Evolutionary conservation across 2,113 vertebrate species (phyloP).

Genomic region (Fregata magnificens): DNA sequence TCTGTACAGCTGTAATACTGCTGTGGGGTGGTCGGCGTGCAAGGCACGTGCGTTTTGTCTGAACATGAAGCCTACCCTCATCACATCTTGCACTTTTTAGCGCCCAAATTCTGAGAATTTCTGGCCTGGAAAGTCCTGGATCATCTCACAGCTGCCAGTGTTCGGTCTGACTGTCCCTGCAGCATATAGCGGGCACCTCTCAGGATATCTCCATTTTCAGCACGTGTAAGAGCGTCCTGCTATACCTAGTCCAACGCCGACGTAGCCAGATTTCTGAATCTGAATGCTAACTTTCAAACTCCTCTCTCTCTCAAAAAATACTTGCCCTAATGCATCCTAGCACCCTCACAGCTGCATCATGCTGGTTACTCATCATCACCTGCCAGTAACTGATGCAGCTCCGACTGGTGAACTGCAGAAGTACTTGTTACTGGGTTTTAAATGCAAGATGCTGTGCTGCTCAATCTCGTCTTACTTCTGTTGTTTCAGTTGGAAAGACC

Average conservation of each 20-base stretch:
- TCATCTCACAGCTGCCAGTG: background rate
- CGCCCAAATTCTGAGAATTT: too few relatives aligned
- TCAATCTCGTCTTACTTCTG: background rate
- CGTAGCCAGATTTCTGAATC: background rate
- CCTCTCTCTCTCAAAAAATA: background rate
- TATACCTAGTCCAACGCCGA: rapidly evolving
- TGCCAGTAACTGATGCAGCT: background rate
- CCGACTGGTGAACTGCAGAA: background rate
- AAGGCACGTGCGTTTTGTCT: background rate
- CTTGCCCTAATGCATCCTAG: background rate
- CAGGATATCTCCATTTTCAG: rapidly evolving
- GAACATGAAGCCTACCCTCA: background rate
- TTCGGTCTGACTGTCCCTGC: background rate
- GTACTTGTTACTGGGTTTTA: background rate
- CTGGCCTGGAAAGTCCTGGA: background rate
- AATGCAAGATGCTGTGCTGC: background rate
- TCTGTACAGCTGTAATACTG: rapidly evolving
- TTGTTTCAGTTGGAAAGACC: background rate
- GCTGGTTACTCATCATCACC: background rate
- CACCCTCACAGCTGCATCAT: background rate
- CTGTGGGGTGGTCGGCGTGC: rapidly evolving
- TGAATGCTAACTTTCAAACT: background rate
- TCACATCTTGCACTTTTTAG: background rate
- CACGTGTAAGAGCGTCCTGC: rapidly evolving
- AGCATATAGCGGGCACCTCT: rapidly evolving